Base-by-base conservation (phyloP, 2,113 vertebrate genomes). In the Picathartes gymnocephalus region DNA sequence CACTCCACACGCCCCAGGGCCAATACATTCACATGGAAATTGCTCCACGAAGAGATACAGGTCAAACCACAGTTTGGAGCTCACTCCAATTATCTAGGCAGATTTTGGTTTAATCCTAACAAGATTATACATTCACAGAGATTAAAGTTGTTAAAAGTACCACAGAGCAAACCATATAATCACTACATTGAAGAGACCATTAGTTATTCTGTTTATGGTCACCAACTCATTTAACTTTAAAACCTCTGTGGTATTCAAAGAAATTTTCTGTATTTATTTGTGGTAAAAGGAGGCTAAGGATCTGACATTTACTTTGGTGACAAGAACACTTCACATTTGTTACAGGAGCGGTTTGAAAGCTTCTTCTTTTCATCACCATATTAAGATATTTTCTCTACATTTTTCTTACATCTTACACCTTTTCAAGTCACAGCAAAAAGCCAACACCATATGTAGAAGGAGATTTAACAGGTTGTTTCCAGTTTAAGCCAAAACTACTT, bases 121-220 rank as follows among this genome's bases (percentile, higher is more conserved):
- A 92, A 91, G 85, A 94, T 95, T 92, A 93, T 17, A 93, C 82
- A 95, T 90, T 83, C 85, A 74, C 71, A 84, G 53, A 86, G 79
- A 96, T 83, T 86, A 90, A 74, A 48, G 86, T 31, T 92, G 69
- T 94, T 91, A 88, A 57, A 90, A 89, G 69, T 54, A 94, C 92
- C 93, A 53, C 89, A 92, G 73, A 92, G 51, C 54, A 96, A 94
- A 94, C 84, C 78, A 93, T 82, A 68, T 87, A 95, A 94, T 82
- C 81, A 69, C 68, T 35, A 15, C 62, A 65, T 7, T 45, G 77
- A 85, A 71, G 64, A 90, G 39, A 82, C 37, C n/a, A 72, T 54
- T 78, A 90, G 94, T 31, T 42, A 62, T 56, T 58, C 84, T 14
- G 30, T 64, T 92, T 86, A 93, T 56, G 79, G 76, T 65, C 82